Conservation (phyloP, 2,113 vertebrate genomes). For the Entelurus aequoreus region DNA sequence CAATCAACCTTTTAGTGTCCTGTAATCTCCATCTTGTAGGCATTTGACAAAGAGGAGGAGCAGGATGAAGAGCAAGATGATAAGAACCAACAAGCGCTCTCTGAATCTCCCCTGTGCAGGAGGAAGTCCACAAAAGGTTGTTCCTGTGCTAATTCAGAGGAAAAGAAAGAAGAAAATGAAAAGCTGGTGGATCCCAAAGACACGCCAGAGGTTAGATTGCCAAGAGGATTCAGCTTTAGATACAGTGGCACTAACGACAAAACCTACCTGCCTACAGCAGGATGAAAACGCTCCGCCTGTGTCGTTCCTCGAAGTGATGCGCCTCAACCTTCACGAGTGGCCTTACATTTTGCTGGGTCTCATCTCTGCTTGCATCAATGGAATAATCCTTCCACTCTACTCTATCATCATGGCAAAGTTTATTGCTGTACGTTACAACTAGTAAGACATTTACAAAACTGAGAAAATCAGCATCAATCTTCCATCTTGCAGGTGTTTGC, state of each 20-base stretch:
- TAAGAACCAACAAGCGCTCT: slow-evolving; percentile 38
- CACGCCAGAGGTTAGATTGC: slow-evolving; percentile 43
- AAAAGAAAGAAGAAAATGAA: slow-evolving; percentile 43
- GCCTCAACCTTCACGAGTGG: slow-evolving; percentile 82
- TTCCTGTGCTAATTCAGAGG: slow-evolving; percentile 45
- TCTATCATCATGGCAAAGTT: slow-evolving; percentile 87
- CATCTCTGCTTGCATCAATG: slow-evolving; percentile 79
- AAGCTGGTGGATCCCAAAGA: slow-evolving; percentile 46
- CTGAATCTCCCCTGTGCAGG: slow-evolving; percentile 28
- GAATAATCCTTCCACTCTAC: slow-evolving; percentile 83
- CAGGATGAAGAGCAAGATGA: slow-evolving; percentile 37
- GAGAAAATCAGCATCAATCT: neutral
- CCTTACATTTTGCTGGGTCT: slow-evolving; percentile 83
- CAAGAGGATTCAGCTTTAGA: neutral
- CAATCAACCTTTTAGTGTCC: neutral
- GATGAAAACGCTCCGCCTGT: slow-evolving; percentile 70
- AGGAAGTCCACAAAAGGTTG: slow-evolving; percentile 48
- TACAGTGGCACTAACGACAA: neutral
- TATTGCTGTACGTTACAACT: slow-evolving; percentile 75
- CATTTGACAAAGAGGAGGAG: slow-evolving; percentile 43
- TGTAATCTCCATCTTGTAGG: slow-evolving; percentile 36
- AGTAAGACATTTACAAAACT: too few species aligned
- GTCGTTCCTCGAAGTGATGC: slow-evolving; percentile 81
- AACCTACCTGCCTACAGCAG: slow-evolving; percentile 51
- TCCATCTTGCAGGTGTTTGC: slow-evolving; percentile 75